A percentile compares a stretch with the other conserved stretches of the same genome.
Evolutionary conservation across 2,113 vertebrate species (phyloP).

Genomic region (Lepus europaeus): DNA sequence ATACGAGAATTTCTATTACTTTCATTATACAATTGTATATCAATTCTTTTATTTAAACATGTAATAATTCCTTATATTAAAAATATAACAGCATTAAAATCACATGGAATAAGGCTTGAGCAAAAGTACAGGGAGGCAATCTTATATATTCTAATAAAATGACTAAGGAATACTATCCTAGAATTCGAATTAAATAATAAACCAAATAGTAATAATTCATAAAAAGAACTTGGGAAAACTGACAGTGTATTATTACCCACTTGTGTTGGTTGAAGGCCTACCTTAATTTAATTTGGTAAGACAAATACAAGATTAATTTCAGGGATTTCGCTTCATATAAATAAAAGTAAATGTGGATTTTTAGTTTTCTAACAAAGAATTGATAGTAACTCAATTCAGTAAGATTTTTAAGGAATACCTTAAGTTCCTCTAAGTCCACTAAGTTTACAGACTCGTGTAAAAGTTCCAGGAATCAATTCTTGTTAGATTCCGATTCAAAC

Average conservation of each 20-base stretch:
- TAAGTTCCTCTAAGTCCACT: constrained; percentile 44
- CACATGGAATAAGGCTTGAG: neutral
- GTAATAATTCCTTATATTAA: neutral
- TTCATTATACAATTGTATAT: neutral
- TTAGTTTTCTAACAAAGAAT: constrained; percentile 42
- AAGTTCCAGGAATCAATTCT: constrained; percentile 39
- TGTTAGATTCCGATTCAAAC: constrained; percentile 24
- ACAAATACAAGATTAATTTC: neutral
- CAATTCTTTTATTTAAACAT: neutral
- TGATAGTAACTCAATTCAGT: neutral
- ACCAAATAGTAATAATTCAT: constrained; percentile 1
- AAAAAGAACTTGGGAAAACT: constrained; percentile 11
- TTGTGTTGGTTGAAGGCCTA: constrained; percentile 4
- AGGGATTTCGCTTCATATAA: neutral
- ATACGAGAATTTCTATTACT: constrained; percentile 35
- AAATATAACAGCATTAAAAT: constrained; percentile 55
- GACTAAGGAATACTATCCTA: neutral
- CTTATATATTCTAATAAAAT: constrained; percentile 35
- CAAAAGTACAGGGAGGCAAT: neutral
- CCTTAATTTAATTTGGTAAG: constrained; percentile 39
- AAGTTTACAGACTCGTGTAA: neutral
- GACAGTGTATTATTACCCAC: constrained; percentile 1
- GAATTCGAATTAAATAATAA: constrained; percentile 53
- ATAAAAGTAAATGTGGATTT: neutral
- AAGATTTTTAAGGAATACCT: constrained; percentile 44